A percentile compares a stretch with the other conserved stretches of the same genome.
Evolutionary conservation across 2,888 invertebrate genomes (phyloP).

Genomic region (Spialia ferax): DNA sequence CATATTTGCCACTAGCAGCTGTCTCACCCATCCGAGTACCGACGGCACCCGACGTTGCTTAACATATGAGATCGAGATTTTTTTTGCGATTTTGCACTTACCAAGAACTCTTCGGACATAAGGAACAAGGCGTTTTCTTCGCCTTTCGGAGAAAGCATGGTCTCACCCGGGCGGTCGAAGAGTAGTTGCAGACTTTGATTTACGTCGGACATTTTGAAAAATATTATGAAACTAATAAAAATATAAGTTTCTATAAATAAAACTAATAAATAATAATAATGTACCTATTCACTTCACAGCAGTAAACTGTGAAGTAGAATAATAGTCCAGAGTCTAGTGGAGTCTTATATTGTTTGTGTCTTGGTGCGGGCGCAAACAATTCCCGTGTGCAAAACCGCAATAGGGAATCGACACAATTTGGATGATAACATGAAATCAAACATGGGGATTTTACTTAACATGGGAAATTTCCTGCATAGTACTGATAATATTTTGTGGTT

Average conservation of each 20-base stretch:
- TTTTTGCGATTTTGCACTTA: slow-evolving; percentile 71
- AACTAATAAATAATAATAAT: background rate
- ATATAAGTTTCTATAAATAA: slow-evolving; percentile 29
- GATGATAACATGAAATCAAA: background rate
- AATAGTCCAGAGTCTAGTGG: background rate
- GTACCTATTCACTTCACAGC: slow-evolving; percentile 64
- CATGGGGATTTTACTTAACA: background rate
- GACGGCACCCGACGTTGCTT: no score
- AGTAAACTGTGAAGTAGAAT: slow-evolving; percentile 55
- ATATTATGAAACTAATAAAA: slow-evolving; percentile 38
- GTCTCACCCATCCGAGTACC: no score
- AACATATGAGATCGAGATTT: no score
- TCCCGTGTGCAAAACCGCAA: slow-evolving; percentile 50
- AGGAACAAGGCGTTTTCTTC: slow-evolving; percentile 87
- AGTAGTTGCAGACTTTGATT: slow-evolving; percentile 68
- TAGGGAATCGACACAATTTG: slow-evolving; percentile 52
- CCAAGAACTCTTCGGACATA: slow-evolving; percentile 87
- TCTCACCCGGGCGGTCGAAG: slow-evolving; percentile 88
- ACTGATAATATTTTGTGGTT: background rate
- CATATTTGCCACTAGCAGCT: no score
- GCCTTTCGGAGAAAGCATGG: slow-evolving; percentile 88
- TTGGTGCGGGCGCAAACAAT: slow-evolving; percentile 17
- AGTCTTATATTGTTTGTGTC: background rate
- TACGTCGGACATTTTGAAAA: slow-evolving; percentile 57
- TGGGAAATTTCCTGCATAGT: background rate